phyloP scores from a whole-genome alignment of 2,113 vertebrate genomes.

The Hemicordylus capensis region DNA sequence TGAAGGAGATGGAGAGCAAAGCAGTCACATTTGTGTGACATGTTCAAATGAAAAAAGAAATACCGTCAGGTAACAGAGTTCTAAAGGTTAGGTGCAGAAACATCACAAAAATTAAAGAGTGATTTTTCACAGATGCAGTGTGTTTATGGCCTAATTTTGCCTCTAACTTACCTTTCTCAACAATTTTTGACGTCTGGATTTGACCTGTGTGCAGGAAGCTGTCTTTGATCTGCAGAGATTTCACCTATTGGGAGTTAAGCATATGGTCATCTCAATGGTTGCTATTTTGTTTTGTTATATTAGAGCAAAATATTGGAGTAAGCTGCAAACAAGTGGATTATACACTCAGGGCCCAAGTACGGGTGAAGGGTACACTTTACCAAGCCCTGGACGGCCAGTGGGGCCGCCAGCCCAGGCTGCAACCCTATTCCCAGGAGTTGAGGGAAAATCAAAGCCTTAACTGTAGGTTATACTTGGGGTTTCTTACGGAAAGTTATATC shows the following conservation, averaged over 20 bases:
- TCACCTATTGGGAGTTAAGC: background rate
- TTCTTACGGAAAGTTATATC: no score
- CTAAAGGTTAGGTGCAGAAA: background rate
- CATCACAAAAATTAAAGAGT: background rate
- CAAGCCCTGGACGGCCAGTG: no score
- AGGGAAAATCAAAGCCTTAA: no score
- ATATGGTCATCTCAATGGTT: background rate
- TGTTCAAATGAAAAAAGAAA: background rate
- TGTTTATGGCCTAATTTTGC: background rate
- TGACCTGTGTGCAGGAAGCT: background rate
- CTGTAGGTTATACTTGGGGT: no score
- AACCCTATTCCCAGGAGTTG: no score
- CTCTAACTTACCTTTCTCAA: background rate
- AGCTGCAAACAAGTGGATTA: background rate
- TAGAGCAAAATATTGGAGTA: background rate
- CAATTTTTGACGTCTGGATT: background rate
- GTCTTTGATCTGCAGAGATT: background rate
- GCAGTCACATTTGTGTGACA: background rate
- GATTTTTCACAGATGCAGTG: background rate
- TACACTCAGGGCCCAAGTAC: background rate
- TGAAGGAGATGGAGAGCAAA: background rate
- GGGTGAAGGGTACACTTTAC: no score
- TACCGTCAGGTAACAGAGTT: background rate
- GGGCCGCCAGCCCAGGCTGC: no score
- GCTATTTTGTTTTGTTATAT: background rate